Evolutionary conservation across 2,888 invertebrate species (phyloP).

Genomic region (Pristionchus entomophagus): DNA sequence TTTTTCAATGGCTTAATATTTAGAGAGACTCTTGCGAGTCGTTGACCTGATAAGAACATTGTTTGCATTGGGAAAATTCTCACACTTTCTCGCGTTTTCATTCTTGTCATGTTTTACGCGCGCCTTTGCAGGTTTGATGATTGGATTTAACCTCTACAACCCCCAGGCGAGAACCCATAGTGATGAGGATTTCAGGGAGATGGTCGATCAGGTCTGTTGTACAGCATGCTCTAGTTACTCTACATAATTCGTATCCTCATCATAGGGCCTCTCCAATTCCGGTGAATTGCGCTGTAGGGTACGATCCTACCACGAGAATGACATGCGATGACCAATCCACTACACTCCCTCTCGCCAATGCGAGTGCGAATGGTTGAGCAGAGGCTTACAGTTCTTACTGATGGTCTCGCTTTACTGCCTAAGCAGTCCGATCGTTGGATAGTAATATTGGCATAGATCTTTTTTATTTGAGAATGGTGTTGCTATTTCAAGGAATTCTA

Average conservation of each 20-base stretch:
- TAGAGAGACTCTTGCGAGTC: background rate
- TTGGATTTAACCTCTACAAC: slow-evolving; percentile 12
- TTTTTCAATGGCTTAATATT: background rate
- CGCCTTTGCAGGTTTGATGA: background rate
- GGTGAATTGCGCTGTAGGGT: no score
- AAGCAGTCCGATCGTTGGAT: no score
- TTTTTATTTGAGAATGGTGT: no score
- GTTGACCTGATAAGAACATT: background rate
- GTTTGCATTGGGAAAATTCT: background rate
- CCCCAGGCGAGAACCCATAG: slow-evolving; percentile 45
- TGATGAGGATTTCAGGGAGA: slow-evolving; percentile 52
- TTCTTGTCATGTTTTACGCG: background rate
- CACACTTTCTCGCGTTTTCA: background rate
- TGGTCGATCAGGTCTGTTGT: slow-evolving; percentile 53
- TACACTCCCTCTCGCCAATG: background rate
- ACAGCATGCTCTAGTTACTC: background rate
- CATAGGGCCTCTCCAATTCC: no score
- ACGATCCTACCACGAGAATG: no score
- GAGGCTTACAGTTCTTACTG: background rate
- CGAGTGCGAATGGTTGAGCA: background rate
- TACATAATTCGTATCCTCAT: no score
- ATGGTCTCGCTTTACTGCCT: no score
- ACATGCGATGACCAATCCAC: background rate
- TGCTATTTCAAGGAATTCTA: no score
- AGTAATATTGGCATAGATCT: no score